Evolutionary conservation across 92 coral and sea anemone genomes (phyloP).

Genomic region (Chrysogorgia sp.): DNA sequence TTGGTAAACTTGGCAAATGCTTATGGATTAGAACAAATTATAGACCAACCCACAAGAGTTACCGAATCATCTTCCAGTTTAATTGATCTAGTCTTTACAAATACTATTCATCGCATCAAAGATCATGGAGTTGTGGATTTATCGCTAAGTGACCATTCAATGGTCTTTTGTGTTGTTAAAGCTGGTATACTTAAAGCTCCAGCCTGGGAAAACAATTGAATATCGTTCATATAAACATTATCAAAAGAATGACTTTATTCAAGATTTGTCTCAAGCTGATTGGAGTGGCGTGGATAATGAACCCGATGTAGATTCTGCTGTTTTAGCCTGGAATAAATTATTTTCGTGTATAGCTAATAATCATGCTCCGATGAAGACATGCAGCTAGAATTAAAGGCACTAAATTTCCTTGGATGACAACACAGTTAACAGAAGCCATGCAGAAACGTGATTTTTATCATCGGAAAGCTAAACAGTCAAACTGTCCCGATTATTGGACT

Average conservation of each 20-base stretch:
- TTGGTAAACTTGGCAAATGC: slow-evolving; percentile 28
- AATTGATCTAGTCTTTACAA: slow-evolving; percentile 55
- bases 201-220: slow-evolving; percentile 54
- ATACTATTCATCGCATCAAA: slow-evolving; percentile 35
- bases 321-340: slow-evolving; percentile 27
- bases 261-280: slow-evolving; percentile 40
- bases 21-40: slow-evolving; percentile 42
- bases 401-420: slow-evolving; percentile 30
- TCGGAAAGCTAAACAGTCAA: slow-evolving; percentile 36
- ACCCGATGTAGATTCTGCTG: slow-evolving; percentile 33
- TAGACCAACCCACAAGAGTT: not conserved
- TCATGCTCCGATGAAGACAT: slow-evolving; percentile 34
- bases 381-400: slow-evolving; percentile 37
- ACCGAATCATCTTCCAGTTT: too few relatives aligned
- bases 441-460: slow-evolving; percentile 32
- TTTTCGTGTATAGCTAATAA: slow-evolving; percentile 12
- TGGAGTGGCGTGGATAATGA: slow-evolving; percentile 45
- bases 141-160: slow-evolving; percentile 46
- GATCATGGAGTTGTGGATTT: slow-evolving; percentile 37
- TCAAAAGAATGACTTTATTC: slow-evolving; percentile 43
- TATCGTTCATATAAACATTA: slow-evolving; percentile 56
- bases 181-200: slow-evolving; percentile 49
- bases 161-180: slow-evolving; percentile 57
- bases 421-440: slow-evolving; percentile 36
- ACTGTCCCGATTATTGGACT: slow-evolving; percentile 38